Conservation (phyloP, 2,113 vertebrate genomes). For the Petrocephalus zakoni region DNA sequence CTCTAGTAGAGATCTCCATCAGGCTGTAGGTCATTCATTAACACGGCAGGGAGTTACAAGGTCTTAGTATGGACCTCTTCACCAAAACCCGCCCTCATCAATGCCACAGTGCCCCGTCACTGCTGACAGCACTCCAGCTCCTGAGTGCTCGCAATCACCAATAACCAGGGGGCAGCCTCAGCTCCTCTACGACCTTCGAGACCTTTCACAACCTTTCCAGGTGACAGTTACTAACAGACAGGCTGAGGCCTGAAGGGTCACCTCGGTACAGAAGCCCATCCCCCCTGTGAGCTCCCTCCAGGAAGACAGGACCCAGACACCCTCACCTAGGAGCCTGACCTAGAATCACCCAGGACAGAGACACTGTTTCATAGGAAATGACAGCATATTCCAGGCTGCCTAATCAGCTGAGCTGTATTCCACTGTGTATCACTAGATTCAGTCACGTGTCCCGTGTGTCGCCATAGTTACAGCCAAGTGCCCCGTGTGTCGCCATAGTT, state of each 20-base stretch:
- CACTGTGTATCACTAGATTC: no score
- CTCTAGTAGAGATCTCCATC: background rate
- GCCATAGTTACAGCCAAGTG: background rate
- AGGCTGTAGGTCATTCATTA: background rate
- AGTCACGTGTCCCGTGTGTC: background rate
- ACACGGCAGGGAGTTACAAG: background rate
- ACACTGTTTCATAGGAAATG: background rate
- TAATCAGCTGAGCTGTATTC: background rate
- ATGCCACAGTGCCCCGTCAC: background rate
- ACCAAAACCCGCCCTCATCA: background rate
- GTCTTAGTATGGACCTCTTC: background rate
- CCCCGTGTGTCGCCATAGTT: background rate
- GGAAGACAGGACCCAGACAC: background rate
- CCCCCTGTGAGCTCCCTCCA: background rate
- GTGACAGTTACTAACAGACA: background rate
- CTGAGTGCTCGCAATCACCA: background rate
- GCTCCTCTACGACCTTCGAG: background rate
- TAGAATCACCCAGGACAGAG: background rate
- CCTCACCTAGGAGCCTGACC: background rate
- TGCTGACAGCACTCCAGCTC: background rate
- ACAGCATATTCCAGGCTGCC: background rate
- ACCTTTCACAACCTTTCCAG: background rate
- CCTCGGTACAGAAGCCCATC: no score
- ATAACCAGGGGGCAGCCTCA: constrained; percentile 29
- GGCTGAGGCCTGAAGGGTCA: background rate